Evolutionary conservation across 2,797 vertebrate genomes (phyloP).

Genomic region (Hyperoplus lanceolatus): DNA sequence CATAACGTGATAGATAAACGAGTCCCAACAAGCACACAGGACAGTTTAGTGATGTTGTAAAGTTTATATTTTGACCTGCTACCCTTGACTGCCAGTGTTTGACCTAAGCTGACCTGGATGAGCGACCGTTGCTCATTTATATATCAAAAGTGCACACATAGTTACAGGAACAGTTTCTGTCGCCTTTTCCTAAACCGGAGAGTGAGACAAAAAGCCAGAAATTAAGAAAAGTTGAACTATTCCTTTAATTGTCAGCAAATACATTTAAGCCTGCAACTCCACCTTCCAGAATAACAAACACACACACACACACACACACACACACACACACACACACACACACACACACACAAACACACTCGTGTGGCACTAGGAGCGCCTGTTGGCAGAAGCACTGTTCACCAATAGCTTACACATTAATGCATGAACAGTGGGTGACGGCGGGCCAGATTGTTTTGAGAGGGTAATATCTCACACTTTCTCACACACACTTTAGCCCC

Average conservation of each 20-base stretch:
- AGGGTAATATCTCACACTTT: conserved; percentile 88
- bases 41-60: too few species aligned
- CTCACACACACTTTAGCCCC: conserved; percentile 91
- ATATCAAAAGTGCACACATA: too few species aligned
- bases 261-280: conserved; percentile 35
- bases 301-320: conserved; percentile 31
- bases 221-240: too few species aligned
- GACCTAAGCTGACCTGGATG: too few species aligned
- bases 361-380: conserved; percentile 47
- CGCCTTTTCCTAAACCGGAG: too few species aligned
- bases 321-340: conserved; percentile 32
- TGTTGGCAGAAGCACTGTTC: conserved; percentile 50
- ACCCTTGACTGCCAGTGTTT: too few species aligned
- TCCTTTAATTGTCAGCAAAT: conserved; percentile 26
- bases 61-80: too few species aligned
- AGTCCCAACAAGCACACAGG: too few species aligned
- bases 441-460: conserved; percentile 86
- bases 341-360: conserved; percentile 42
- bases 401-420: conserved; percentile 86
- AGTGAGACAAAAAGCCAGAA: too few species aligned
- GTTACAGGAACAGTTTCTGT: too few species aligned
- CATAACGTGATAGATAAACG: too few species aligned
- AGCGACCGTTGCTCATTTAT: too few species aligned
- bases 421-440: conserved; percentile 84
- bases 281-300: conserved; percentile 1